Evolutionary conservation across 2,888 invertebrate genomes (phyloP).

Genomic region (Brachylomia viminalis): DNA sequence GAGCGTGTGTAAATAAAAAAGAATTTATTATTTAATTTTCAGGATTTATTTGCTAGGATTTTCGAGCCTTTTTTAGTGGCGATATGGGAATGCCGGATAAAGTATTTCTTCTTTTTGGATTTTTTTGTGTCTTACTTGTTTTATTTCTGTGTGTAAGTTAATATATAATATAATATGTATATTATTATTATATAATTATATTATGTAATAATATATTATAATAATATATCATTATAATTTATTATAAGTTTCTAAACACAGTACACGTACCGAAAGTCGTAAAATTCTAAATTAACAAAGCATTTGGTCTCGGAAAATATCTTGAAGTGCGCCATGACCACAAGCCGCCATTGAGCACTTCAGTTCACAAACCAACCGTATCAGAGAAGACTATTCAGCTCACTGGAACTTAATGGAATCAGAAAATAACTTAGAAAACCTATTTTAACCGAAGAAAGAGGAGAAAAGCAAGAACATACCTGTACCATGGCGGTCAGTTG

Average conservation of each 20-base stretch:
- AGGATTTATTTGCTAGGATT: slow-evolving; percentile 56
- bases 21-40: slow-evolving; percentile 66
- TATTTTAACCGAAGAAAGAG: neutral
- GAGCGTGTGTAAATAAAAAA: slow-evolving; percentile 60
- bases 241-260: neutral
- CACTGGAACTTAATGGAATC: no score
- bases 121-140: neutral
- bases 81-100: slow-evolving; percentile 44
- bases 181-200: no score
- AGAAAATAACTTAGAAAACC: neutral
- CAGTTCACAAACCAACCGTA: neutral
- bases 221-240: no score
- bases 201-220: no score
- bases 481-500: neutral
- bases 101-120: neutral
- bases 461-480: no score
- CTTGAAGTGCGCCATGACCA: neutral
- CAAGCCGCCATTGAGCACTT: neutral
- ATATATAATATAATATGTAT: no score
- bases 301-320: neutral
- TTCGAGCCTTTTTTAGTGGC: slow-evolving; percentile 49
- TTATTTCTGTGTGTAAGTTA: neutral
- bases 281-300: neutral
- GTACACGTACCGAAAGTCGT: neutral
- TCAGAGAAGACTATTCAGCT: neutral